Conservation (phyloP, 2,888 invertebrate genomes). For the Mythimna albipuncta region DNA sequence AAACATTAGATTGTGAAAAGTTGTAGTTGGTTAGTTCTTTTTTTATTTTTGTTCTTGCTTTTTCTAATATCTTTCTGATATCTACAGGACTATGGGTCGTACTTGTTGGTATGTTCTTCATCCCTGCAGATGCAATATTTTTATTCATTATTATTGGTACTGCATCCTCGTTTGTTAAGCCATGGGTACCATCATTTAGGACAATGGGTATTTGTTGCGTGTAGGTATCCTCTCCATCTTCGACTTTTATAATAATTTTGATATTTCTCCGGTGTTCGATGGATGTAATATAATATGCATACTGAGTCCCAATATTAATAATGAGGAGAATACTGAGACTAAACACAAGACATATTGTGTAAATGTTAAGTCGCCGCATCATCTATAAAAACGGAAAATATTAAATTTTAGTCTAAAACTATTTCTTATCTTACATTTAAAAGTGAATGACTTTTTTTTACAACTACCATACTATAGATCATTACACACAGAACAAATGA, state of each 20-base stretch:
- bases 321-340: slow-evolving; percentile 87
- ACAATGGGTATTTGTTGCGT: slow-evolving; percentile 68
- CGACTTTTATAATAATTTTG: slow-evolving; percentile 90
- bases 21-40: slow-evolving; percentile 82
- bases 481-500: no score
- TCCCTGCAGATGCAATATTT: neutral
- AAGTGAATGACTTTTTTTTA: no score
- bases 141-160: neutral
- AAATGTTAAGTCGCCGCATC: slow-evolving; percentile 37
- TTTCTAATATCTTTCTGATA: slow-evolving; percentile 81
- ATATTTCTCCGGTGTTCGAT: slow-evolving; percentile 82
- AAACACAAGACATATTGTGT: slow-evolving; percentile 70
- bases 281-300: slow-evolving; percentile 81
- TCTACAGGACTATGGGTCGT: slow-evolving; percentile 55
- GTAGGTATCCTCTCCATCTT: slow-evolving; percentile 76
- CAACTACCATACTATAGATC: no score
- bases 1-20: slow-evolving; percentile 79
- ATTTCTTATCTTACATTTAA: neutral
- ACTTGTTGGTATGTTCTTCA: neutral
- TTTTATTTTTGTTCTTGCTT: slow-evolving; percentile 81
- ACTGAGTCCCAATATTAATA: slow-evolving; percentile 86
- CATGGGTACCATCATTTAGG: slow-evolving; percentile 76
- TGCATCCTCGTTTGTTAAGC: neutral
- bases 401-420: neutral
- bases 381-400: slow-evolving; percentile 20